A percentile compares a stretch with the other conserved stretches of the same genome.
These are phyloP conservation scores for Synanthedon formicaeformis DNA, from an alignment of 2,888 invertebrate genomes.

Conservation along the genomic window DNA sequence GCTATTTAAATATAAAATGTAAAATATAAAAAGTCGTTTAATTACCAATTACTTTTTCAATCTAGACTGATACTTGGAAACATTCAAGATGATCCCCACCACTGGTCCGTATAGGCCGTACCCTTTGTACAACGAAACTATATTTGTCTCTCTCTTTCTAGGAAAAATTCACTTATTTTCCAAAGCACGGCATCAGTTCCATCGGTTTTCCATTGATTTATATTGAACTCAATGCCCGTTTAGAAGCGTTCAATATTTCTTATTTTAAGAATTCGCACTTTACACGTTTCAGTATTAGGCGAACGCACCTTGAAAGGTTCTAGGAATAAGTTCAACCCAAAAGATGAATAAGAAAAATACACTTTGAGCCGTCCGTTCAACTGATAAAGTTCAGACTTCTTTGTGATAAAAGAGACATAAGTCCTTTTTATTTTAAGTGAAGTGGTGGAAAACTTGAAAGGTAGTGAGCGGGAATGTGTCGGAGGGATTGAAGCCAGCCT, in stretches of 20 bases:
- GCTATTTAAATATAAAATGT: no score
- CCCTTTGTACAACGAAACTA: conserved; percentile 59
- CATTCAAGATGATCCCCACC: conserved; percentile 65
- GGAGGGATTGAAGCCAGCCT: conserved; percentile 43
- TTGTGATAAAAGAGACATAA: not conserved
- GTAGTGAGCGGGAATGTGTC: conserved; percentile 54
- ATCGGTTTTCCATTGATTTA: conserved; percentile 14
- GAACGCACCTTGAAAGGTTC: conserved; percentile 9
- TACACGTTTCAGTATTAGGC: conserved; percentile 17
- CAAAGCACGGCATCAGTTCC: conserved; percentile 35
- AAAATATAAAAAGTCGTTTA: not conserved
- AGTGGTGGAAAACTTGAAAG: conserved; percentile 51
- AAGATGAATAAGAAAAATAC: not conserved
- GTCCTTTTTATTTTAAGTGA: not conserved
- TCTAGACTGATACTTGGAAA: conserved; percentile 19
- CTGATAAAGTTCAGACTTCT: not conserved
- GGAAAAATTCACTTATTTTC: conserved; percentile 57
- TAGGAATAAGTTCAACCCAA: conserved; percentile 8
- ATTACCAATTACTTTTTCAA: not conserved
- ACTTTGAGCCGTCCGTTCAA: not conserved
- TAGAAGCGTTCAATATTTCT: conserved; percentile 14
- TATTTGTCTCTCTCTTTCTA: conserved; percentile 54
- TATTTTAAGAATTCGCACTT: conserved; percentile 10
- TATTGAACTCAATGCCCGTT: conserved; percentile 15
- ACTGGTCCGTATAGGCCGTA: conserved; percentile 53